Conservation (phyloP, 2,113 vertebrate species). For the Cettia cetti region DNA sequence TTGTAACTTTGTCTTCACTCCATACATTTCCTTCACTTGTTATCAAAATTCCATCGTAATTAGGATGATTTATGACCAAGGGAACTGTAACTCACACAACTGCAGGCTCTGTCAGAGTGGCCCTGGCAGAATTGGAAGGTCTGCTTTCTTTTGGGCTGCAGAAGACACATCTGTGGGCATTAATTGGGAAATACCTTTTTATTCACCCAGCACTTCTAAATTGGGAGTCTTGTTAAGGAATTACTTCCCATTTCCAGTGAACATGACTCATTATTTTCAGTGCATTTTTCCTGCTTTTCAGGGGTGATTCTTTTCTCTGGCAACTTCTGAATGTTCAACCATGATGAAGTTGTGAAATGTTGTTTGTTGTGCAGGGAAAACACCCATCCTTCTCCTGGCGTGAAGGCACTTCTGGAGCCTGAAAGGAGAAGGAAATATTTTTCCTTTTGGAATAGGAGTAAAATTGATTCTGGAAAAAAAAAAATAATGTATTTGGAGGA, state of each 20-base stretch:
- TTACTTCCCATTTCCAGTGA: background rate
- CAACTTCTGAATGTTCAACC: background rate
- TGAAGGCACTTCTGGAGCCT: background rate
- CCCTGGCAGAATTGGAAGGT: background rate
- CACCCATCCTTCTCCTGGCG: background rate
- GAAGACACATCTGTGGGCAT: background rate
- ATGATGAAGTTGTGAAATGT: background rate
- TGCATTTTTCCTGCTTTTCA: background rate
- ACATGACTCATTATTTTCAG: background rate
- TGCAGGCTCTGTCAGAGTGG: background rate
- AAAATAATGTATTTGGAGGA: rapidly evolving
- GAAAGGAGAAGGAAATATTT: background rate
- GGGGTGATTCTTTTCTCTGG: background rate
- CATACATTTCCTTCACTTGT: background rate
- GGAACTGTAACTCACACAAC: background rate
- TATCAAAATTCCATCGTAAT: slow-evolving; percentile 1
- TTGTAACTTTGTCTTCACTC: background rate
- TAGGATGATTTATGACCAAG: background rate
- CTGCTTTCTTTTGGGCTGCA: slow-evolving; percentile 8
- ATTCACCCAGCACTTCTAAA: background rate
- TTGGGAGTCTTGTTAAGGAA: background rate
- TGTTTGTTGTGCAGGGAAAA: background rate
- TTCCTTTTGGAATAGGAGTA: background rate
- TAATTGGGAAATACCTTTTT: background rate
- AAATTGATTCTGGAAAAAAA: background rate